Base-by-base conservation (phyloP, 2,113 vertebrate genomes). In the Papio anubis region DNA sequence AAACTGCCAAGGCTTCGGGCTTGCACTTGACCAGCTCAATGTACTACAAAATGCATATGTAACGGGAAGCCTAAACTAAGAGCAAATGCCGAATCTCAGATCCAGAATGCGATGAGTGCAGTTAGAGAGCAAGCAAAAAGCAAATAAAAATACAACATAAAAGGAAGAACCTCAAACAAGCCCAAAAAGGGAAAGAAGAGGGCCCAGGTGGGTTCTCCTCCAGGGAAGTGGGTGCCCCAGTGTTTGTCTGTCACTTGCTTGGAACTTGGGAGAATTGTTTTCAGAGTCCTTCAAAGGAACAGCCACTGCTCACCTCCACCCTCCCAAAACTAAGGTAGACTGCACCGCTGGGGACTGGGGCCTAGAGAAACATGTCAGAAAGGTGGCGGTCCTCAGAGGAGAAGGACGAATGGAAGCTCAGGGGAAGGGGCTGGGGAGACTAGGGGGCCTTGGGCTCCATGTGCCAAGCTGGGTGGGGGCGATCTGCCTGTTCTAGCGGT, bases 401-500 rank as follows among this genome's bases (percentile, higher is more conserved):
- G 18, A 73, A 79, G 82, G 38, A 30, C 35, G 61, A 79, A 40
- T 75, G 32, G 7, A 20, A 64, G 61, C 27, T 64, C 30, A 64
- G 61, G 7, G 83, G 5, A 16, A n/a, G 5, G n/a, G 52, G 4
- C 25, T 52, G 3, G 2, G 43, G 11, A 23, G 11, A 12, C 35
- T n/a, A 7, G 27, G 10, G 10, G 30, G 55, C 5, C 4, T 9
- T 16, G 12, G 43, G 32, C 21, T 45, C n/a, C 70, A 9, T 16
- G 38, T 20, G 14, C 35, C 50, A 4, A 48, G 27, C 21, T 27
- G 18, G 3, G 2, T 2, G 0, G 1, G n/a, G 10, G 23, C 3
- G 14, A 43, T 12, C 2, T 10, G 0, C 35, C 32, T 40, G 6
- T 14, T 4, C 17, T n/a, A 40, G 11, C 2, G 9, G 40, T 8